Conservation (phyloP, 2,888 invertebrate genomes). For the Eupithecia pulchellata region DNA sequence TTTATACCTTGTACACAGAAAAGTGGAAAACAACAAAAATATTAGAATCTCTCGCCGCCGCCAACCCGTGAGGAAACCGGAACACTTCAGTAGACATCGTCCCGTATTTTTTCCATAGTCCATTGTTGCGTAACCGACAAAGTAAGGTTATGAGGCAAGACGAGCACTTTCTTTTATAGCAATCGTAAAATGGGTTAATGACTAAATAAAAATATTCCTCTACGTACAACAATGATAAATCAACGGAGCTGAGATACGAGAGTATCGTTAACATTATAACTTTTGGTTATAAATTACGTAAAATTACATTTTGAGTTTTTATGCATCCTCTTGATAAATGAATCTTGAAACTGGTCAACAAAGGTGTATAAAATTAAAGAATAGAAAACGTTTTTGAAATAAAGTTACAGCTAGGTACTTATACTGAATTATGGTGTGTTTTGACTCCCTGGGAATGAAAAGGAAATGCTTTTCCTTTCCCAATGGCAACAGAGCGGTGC, state of each 20-base stretch:
- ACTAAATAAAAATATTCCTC: conserved; percentile 39
- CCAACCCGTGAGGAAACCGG: too few relatives aligned
- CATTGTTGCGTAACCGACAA: conserved; percentile 62
- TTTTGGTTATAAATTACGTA: neutral
- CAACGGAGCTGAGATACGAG: neutral
- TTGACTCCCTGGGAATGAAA: too few relatives aligned
- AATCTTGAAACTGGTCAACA: neutral
- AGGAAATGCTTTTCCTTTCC: too few relatives aligned
- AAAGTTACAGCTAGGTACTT: too few relatives aligned
- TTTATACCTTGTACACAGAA: too few relatives aligned
- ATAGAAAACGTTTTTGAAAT: neutral
- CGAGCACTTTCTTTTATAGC: conserved; percentile 58
- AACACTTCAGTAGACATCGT: conserved; percentile 17
- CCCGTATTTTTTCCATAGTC: conserved; percentile 45
- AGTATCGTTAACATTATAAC: neutral
- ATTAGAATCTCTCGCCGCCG: too few relatives aligned
- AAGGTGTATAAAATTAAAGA: neutral
- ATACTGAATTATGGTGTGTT: too few relatives aligned
- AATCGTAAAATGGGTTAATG: conserved; percentile 46
- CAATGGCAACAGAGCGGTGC: too few relatives aligned
- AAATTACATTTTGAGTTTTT: neutral
- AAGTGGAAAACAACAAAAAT: too few relatives aligned
- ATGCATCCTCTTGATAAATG: neutral
- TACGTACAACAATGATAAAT: conserved; percentile 26
- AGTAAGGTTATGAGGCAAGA: conserved; percentile 51